phyloP scores from a whole-genome alignment of 2,888 invertebrate genomes.

The Rugalucina vietnamica region DNA sequence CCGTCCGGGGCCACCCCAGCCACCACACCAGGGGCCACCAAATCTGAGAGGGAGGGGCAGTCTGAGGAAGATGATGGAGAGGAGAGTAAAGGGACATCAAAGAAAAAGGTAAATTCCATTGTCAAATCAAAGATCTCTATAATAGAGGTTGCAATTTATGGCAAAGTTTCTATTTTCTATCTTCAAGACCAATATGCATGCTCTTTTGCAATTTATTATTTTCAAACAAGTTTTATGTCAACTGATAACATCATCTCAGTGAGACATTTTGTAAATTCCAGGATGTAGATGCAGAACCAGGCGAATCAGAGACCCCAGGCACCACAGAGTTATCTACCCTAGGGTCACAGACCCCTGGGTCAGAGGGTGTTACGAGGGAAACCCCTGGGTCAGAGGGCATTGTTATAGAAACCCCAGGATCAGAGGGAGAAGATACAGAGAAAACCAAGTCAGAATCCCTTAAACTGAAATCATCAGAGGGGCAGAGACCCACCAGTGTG shows the following conservation, averaged over 20 bases:
- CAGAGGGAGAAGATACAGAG: constrained; percentile 30
- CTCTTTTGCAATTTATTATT: too few relatives aligned
- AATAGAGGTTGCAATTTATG: too few relatives aligned
- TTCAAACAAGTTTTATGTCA: too few relatives aligned
- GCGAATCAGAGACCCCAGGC: constrained; percentile 21
- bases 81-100: not conserved
- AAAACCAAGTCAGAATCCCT: constrained; percentile 4
- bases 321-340: constrained; percentile 33
- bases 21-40: constrained; percentile 7
- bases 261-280: not conserved
- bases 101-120: not conserved
- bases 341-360: constrained; percentile 18
- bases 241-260: not conserved
- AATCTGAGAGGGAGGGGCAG: not conserved
- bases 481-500: constrained; percentile 63
- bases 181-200: too few relatives aligned
- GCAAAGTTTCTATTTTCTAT: too few relatives aligned
- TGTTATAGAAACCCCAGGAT: constrained; percentile 29
- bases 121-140: too few relatives aligned
- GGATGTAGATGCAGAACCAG: constrained; percentile 18
- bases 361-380: not conserved
- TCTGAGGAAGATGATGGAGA: not conserved
- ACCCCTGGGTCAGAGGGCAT: constrained; percentile 41
- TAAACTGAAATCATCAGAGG: not conserved
- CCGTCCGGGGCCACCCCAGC: constrained; percentile 32